Conservation (phyloP, 2,113 vertebrate species). For the Ranitomeya variabilis region DNA sequence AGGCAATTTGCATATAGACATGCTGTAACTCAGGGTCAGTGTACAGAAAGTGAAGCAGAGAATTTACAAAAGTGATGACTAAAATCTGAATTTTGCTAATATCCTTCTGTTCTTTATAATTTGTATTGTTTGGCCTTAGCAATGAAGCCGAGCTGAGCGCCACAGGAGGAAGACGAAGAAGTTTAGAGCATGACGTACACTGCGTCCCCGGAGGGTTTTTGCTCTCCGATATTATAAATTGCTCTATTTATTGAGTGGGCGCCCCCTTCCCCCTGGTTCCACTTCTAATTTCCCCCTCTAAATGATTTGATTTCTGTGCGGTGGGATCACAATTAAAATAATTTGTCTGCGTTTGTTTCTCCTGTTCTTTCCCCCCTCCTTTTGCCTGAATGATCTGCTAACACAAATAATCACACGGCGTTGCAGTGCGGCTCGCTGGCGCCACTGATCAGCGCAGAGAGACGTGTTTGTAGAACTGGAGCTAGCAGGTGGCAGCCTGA, state of each 20-base stretch:
- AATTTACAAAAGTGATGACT: too few relatives aligned
- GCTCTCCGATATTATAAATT: neutral
- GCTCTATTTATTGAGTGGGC: neutral
- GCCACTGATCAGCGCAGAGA: slow-evolving; percentile 58
- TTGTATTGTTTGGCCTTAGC: neutral
- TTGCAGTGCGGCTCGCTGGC: slow-evolving; percentile 69
- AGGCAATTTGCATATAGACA: too few relatives aligned
- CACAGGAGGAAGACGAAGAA: neutral
- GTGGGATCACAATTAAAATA: slow-evolving; percentile 43
- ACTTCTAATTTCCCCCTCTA: neutral
- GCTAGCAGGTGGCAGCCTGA: slow-evolving; percentile 68
- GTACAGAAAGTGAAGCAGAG: too few relatives aligned
- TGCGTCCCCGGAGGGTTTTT: neutral
- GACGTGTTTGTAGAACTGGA: slow-evolving; percentile 48
- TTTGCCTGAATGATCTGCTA: slow-evolving; percentile 71
- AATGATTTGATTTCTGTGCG: slow-evolving; percentile 22
- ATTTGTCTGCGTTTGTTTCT: slow-evolving; percentile 43
- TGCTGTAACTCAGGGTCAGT: too few relatives aligned
- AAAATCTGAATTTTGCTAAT: too few relatives aligned
- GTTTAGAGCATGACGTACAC: neutral
- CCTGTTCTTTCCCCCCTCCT: neutral
- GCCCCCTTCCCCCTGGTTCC: neutral
- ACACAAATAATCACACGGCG: slow-evolving; percentile 76
- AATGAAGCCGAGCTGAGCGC: neutral
- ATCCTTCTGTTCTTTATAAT: too few relatives aligned